Percentiles rank a stretch among this genome's conserved stretches.
Evolutionary conservation across 2,888 invertebrate species (phyloP).

Genomic region (Pachydiplax longipennis): DNA sequence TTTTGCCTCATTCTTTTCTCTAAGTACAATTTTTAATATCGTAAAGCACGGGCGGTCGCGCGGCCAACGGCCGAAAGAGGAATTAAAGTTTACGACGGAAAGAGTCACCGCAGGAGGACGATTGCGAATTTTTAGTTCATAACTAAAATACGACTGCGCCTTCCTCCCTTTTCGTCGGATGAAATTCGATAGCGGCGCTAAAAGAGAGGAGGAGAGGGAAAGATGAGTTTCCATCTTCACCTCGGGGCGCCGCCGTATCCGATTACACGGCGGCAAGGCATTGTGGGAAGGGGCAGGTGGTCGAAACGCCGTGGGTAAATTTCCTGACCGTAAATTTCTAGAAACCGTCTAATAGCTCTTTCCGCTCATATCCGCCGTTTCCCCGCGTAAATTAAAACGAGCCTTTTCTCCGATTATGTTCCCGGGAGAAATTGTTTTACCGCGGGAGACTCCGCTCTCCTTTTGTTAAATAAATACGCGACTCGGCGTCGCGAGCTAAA

Average conservation of each 20-base stretch:
- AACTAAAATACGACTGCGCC: slow-evolving; percentile 11
- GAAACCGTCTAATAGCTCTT: not conserved
- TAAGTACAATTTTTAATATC: not conserved
- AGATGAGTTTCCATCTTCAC: not conserved
- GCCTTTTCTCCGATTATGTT: not conserved
- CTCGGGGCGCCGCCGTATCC: not conserved
- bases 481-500: not conserved
- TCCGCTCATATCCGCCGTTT: not conserved
- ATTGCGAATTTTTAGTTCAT: slow-evolving; percentile 1
- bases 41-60: not conserved
- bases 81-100: not conserved
- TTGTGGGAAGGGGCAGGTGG: not conserved
- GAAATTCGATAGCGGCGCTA: slow-evolving; percentile 2
- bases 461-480: not conserved
- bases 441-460: not conserved
- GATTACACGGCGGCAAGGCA: not conserved
- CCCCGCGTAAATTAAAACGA: not conserved
- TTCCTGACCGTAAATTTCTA: not conserved
- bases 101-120: not conserved
- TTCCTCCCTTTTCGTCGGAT: not conserved
- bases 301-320: not conserved
- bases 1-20: not conserved
- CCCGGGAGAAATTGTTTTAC: not conserved
- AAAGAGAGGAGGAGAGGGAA: not conserved
- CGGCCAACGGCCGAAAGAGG: not conserved